phyloP scores from a whole-genome alignment of 2,888 invertebrate genomes.

The Chironomus riparius region DNA sequence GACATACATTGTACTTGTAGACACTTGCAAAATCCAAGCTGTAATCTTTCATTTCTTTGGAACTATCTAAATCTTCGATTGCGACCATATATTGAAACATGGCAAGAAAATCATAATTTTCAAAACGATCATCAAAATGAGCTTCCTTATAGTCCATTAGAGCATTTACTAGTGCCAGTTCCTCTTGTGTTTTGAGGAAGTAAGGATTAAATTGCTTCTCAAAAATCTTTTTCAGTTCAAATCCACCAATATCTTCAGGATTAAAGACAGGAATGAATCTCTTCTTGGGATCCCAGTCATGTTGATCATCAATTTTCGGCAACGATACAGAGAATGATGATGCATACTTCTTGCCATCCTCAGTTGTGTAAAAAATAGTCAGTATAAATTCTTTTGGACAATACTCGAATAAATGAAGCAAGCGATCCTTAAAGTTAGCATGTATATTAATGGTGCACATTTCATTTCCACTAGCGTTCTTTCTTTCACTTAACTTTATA shows the following conservation, averaged over 20 bases:
- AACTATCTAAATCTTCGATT: neutral
- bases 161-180: neutral
- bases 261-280: neutral
- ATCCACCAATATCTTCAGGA: neutral
- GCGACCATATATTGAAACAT: neutral
- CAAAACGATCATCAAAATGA: neutral
- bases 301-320: neutral
- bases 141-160: neutral
- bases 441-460: neutral
- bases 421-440: neutral
- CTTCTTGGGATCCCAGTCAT: neutral
- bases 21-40: neutral
- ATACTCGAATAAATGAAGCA: neutral
- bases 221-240: neutral
- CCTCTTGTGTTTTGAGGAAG: too few species aligned
- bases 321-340: neutral
- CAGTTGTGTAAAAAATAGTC: neutral
- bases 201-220: too few species aligned
- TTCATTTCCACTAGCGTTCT: neutral
- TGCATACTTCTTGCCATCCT: neutral
- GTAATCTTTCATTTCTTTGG: neutral
- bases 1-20: neutral
- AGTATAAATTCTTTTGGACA: neutral
- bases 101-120: neutral
- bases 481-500: neutral